Evolutionary conservation across 2,888 invertebrate species (phyloP), one percentile per base, ranked within the genome.

Genomic region (Malthinus flaveolus): DNA sequence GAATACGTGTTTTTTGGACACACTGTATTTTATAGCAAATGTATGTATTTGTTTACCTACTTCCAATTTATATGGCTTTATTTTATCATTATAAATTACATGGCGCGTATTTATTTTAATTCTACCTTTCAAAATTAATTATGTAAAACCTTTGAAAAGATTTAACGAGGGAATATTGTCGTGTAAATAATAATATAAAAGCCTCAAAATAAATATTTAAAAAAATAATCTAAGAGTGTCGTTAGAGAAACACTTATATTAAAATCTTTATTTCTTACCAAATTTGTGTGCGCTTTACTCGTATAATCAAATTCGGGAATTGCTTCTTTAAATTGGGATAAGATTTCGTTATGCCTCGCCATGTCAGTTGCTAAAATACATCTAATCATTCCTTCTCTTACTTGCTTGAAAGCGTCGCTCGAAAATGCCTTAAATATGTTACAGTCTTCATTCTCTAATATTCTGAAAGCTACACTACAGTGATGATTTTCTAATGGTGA

Each of bases 401-500:
- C 85, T 68, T 83, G 82, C 71, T 83, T 84, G 75, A 85, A 87
- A 65, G 83, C 83, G 63, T 85, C 81, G 67, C 82, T 79, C 66
- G 81, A 82, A 69, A 90, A 82, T 69, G 87, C 86, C 66, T 86
- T 84, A 74, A 91, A 87, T 67, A 92, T 89, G 78, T 92, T 92
- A 77, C 89, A 89, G 72, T 90, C 89, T 53, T 89, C 87, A 72
- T 89, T 85, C 73, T 89, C 89, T 67, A 92, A 81, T 66, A 92
- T 85, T 61, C 90, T 86, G 78, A 92, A 92, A 44, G 91, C 89
- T 68, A 92, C 89, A 62, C 91, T 91, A 78, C 91, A 91, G 75
- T 92, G 92, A 77, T 92, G 92, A 78, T 92, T 92, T 78, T 92
- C 92, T 74, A 92, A 79, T 2, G 91, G 91, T 50, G 91, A 91